These are phyloP conservation scores for Odontamblyopus lacepedii DNA, from an alignment of 2,797 vertebrate genomes.

Conservation along the genomic window DNA sequence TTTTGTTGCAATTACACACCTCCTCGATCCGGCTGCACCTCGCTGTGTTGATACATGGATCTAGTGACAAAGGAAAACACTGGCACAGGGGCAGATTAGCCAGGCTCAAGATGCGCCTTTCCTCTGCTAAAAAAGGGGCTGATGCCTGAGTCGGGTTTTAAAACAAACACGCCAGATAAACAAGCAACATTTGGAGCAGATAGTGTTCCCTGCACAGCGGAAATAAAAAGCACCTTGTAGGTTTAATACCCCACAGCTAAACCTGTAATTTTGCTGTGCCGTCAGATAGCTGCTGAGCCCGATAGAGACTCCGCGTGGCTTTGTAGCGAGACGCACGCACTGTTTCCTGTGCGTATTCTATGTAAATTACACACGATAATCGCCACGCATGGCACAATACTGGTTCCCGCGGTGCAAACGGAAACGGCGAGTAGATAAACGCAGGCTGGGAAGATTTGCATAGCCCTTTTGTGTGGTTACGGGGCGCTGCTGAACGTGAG, in stretches of 20 bases:
- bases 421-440: conserved; percentile 80
- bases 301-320: conserved; percentile 75
- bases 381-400: conserved; percentile 78
- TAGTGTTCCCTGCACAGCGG: conserved; percentile 68
- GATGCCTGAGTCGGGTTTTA: conserved; percentile 67
- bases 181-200: conserved; percentile 76
- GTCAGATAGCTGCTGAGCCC: conserved; percentile 78
- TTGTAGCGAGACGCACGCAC: conserved; percentile 76
- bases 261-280: conserved; percentile 75
- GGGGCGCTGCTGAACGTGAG: conserved; percentile 74
- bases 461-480: conserved; percentile 78
- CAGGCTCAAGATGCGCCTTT: conserved; percentile 64
- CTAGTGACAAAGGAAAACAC: conserved; percentile 79
- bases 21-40: conserved; percentile 71
- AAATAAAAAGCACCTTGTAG: conserved; percentile 75
- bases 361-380: conserved; percentile 84
- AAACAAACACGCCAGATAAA: conserved; percentile 81
- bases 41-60: conserved; percentile 73
- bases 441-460: conserved; percentile 80
- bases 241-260: conserved; percentile 80
- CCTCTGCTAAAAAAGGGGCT: conserved; percentile 43
- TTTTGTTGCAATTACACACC: conserved; percentile 72
- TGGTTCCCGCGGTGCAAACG: conserved; percentile 78
- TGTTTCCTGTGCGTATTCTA: conserved; percentile 80
- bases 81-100: conserved; percentile 74